These are phyloP conservation scores for Zeus faber DNA, from an alignment of 2,113 vertebrate genomes.

Conservation along the genomic window DNA sequence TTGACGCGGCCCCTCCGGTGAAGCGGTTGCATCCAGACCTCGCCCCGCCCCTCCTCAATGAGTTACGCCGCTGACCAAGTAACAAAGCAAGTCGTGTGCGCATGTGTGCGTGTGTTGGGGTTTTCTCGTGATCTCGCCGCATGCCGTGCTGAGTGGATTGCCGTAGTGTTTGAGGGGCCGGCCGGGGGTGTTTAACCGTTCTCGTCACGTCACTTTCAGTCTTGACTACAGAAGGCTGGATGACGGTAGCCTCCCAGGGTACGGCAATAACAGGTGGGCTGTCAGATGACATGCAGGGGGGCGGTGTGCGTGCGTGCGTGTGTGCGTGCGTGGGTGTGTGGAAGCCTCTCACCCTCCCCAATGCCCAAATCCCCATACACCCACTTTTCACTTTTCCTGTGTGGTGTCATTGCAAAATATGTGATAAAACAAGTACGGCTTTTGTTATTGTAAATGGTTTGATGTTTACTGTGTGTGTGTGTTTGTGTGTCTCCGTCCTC, in stretches of 20 bases:
- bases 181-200: slow-evolving; percentile 66
- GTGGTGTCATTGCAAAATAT: background rate
- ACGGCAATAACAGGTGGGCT: slow-evolving; percentile 77
- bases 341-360: slow-evolving; percentile 19
- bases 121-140: slow-evolving; percentile 23
- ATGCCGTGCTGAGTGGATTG: slow-evolving; percentile 53
- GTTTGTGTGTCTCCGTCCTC: background rate
- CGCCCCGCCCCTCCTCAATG: slow-evolving; percentile 14
- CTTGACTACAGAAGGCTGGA: slow-evolving; percentile 79
- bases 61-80: slow-evolving; percentile 27
- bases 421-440: too few relatives aligned
- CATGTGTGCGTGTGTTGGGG: slow-evolving; percentile 4
- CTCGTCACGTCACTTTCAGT: slow-evolving; percentile 79
- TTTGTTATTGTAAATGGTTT: too few relatives aligned
- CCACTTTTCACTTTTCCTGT: background rate
- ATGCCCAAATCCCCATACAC: slow-evolving; percentile 8
- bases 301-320: slow-evolving; percentile 25
- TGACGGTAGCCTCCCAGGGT: slow-evolving; percentile 75
- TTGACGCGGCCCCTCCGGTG: too few relatives aligned
- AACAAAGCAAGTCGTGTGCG: slow-evolving; percentile 31
- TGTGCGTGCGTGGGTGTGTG: slow-evolving; percentile 11
- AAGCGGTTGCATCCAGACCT: too few relatives aligned
- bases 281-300: slow-evolving; percentile 38
- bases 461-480: slow-evolving; percentile 4
- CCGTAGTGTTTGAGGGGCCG: slow-evolving; percentile 29